Base-by-base conservation (phyloP, 1,140 invertebrate genomes). In the Zaprionus ornatus region DNA sequence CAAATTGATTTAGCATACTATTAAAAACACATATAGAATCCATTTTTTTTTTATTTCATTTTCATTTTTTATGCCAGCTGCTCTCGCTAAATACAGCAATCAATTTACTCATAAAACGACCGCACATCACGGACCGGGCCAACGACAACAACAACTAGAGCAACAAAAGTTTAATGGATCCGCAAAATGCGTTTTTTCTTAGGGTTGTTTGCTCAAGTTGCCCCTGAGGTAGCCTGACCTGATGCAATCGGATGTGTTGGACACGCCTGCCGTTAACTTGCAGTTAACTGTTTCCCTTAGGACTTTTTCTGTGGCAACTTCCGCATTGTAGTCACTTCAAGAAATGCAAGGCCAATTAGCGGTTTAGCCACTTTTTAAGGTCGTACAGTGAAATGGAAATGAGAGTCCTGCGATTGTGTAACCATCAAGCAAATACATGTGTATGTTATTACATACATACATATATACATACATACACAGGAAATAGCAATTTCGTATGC, bases 21-120 rank as follows among this genome's bases (percentile, higher is more conserved):
- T 50, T 50, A 50, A 50, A 50, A 50, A 21, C 45, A 50, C 19
- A 50, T 50, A 50, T 50, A 48, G 17, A 57, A 40, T 40, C n/a
- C 15, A n/a, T 40, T 40, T 45, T 45, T 56, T 29, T 37, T 21
- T 40, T 19, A 15, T 17, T 59, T 23, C 19, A n/a, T 40, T n/a
- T 59, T 23, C 37, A 59, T 59, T 40, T 59, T 59, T 35, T 59
- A 35, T 40, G 37, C 35, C 56, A 59, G 35, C 56, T 59, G 56
- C 13, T 40, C 19, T 37, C 35, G 37, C 32, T 40, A 40, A 59
- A 59, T 59, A 59, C 19, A 59, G 56, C 56, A 59, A 59, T 59
- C 35, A 59, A 59, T 59, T 59, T 59, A 40, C 32, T 59, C 37
- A 40, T 37, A 23, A 59, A 59, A 35, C 56, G 35, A 21, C 56